Evolutionary conservation across 2,113 vertebrate genomes (phyloP).

Genomic region (Reinhardtius hippoglossoides): DNA sequence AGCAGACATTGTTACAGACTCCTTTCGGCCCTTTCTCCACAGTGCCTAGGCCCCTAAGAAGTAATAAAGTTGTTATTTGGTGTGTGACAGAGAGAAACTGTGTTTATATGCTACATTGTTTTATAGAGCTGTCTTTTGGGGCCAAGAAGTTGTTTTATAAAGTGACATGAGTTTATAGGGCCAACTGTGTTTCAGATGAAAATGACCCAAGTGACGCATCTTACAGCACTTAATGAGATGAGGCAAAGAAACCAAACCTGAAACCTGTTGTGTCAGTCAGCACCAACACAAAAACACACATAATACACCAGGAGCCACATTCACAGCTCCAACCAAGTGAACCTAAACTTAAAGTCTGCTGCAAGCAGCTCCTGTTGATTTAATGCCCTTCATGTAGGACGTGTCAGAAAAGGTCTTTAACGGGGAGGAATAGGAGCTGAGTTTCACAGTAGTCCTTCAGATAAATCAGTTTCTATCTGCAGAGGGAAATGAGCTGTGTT

Average conservation of each 20-base stretch:
- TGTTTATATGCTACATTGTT: constrained; percentile 37
- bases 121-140: constrained; percentile 28
- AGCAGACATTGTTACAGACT: neutral
- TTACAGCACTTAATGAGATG: neutral
- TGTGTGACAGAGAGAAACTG: neutral
- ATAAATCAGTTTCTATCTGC: too few relatives aligned
- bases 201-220: neutral
- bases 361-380: neutral
- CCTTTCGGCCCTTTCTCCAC: neutral
- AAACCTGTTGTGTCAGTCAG: neutral
- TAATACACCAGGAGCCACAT: neutral
- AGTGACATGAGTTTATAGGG: constrained; percentile 11
- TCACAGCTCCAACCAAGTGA: neutral
- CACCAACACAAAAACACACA: neutral
- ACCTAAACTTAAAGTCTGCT: neutral
- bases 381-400: neutral
- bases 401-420: neutral
- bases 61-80: constrained; percentile 34
- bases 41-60: constrained; percentile 5
- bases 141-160: constrained; percentile 21
- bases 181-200: neutral
- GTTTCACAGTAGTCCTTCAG: neutral
- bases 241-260: constrained; percentile 1
- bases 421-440: neutral
- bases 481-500: neutral